Percentiles rank a stretch among this genome's conserved stretches.
These are phyloP conservation scores for Monodelphis domestica DNA, from an alignment of 2,797 vertebrate genomes.

Conservation along the genomic window DNA sequence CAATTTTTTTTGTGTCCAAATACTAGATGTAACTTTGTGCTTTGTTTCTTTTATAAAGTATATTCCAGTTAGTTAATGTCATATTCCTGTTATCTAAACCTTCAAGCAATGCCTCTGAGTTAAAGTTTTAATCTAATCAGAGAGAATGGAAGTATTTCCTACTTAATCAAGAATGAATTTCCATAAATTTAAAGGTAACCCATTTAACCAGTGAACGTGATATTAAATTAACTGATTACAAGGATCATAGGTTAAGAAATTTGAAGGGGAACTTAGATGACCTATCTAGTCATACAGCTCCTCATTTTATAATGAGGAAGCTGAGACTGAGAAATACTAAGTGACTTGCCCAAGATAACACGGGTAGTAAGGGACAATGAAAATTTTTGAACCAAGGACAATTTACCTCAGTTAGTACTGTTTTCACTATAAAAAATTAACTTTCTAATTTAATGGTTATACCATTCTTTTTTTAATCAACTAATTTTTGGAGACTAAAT, in stretches of 20 bases:
- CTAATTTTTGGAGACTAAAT: neutral
- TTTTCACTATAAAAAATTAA: neutral
- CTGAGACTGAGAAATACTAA: neutral
- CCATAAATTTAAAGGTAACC: neutral
- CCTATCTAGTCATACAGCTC: neutral
- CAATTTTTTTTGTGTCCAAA: constrained; percentile 19
- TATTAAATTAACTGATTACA: neutral
- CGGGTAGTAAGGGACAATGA: neutral
- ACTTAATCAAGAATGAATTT: neutral
- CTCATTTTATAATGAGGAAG: constrained; percentile 22
- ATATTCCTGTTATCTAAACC: neutral
- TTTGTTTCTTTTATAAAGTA: neutral
- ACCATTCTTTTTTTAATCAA: neutral
- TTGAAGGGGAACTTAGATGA: neutral
- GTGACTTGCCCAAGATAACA: neutral
- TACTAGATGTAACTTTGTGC: constrained; percentile 45
- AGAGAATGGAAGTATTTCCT: neutral
- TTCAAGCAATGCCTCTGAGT: rapidly evolving
- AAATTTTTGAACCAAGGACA: constrained; percentile 26
- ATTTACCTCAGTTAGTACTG: neutral
- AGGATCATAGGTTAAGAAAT: neutral
- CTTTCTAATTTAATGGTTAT: neutral
- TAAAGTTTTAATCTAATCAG: neutral
- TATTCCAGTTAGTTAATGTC: neutral
- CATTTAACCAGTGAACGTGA: neutral